phyloP scores from a whole-genome alignment of 2,797 vertebrate genomes.

The Chrosomus eos region DNA sequence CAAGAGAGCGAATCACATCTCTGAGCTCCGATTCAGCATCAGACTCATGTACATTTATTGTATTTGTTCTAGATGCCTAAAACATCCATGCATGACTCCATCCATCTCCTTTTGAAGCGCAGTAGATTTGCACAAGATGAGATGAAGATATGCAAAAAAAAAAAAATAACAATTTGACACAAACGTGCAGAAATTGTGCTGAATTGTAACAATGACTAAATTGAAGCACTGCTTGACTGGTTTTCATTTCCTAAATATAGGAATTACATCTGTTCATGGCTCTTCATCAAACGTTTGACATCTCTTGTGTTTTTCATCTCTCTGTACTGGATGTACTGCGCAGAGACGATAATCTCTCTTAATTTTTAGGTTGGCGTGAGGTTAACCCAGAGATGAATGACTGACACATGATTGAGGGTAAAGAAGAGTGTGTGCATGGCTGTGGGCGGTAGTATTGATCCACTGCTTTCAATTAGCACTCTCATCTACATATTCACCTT shows the following conservation, averaged over 20 bases:
- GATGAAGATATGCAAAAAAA: slow-evolving; percentile 74
- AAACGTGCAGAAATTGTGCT: slow-evolving; percentile 79
- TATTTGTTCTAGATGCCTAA: slow-evolving; percentile 75
- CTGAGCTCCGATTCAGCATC: slow-evolving; percentile 77
- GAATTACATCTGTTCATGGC: slow-evolving; percentile 72
- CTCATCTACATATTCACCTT: slow-evolving; percentile 60
- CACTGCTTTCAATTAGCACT: slow-evolving; percentile 53
- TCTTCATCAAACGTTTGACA: slow-evolving; percentile 73
- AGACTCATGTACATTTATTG: slow-evolving; percentile 78
- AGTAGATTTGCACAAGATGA: slow-evolving; percentile 68
- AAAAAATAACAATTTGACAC: slow-evolving; percentile 60
- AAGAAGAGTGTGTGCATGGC: not conserved
- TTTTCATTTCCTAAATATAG: slow-evolving; percentile 76
- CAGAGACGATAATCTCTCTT: slow-evolving; percentile 69
- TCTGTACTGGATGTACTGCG: slow-evolving; percentile 61
- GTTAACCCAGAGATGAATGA: slow-evolving; percentile 58
- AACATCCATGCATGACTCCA: slow-evolving; percentile 83
- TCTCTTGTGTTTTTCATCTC: slow-evolving; percentile 48
- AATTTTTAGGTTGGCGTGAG: slow-evolving; percentile 65
- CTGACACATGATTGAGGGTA: slow-evolving; percentile 45
- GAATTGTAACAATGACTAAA: slow-evolving; percentile 81
- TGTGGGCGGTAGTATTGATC: slow-evolving; percentile 52
- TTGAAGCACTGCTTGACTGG: slow-evolving; percentile 77
- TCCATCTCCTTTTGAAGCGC: slow-evolving; percentile 77
- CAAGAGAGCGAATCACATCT: slow-evolving; percentile 71